Evolutionary conservation across 2,113 vertebrate genomes (phyloP).

Genomic region (Orthonyx spaldingii): DNA sequence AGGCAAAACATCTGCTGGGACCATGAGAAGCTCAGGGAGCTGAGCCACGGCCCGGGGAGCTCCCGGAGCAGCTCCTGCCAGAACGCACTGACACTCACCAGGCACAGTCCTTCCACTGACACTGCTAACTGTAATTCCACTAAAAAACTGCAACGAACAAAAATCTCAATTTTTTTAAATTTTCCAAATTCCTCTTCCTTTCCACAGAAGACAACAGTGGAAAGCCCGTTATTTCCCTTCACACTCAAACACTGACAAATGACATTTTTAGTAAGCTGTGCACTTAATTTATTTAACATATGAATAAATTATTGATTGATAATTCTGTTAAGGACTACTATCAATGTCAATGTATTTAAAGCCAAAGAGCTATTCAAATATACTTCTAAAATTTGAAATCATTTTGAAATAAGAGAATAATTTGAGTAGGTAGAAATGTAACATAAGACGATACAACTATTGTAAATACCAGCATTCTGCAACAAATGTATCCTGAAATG

Average conservation of each 20-base stretch:
- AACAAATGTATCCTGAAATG: not conserved
- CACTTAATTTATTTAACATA: not conserved
- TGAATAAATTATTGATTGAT: not conserved
- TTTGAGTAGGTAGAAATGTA: not conserved
- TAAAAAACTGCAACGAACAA: fast-evolving
- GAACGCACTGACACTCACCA: fast-evolving
- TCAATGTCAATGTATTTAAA: not conserved
- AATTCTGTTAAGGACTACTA: not conserved
- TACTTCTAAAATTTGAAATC: not conserved
- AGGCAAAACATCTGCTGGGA: constrained; percentile 18
- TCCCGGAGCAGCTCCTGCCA: not conserved
- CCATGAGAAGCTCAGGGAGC: not conserved
- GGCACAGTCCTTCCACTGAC: fast-evolving
- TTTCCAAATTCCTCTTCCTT: not conserved
- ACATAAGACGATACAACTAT: not conserved
- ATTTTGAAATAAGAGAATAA: not conserved
- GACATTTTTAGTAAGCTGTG: not conserved
- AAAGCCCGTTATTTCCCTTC: not conserved
- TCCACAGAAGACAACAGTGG: not conserved
- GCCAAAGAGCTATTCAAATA: not conserved
- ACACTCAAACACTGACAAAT: not conserved
- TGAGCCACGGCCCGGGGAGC: not conserved
- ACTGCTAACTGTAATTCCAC: fast-evolving
- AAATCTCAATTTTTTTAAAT: not conserved
- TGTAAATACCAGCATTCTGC: not conserved